Base-by-base conservation (phyloP, 2,888 invertebrate genomes). In the Mythimna albipuncta region DNA sequence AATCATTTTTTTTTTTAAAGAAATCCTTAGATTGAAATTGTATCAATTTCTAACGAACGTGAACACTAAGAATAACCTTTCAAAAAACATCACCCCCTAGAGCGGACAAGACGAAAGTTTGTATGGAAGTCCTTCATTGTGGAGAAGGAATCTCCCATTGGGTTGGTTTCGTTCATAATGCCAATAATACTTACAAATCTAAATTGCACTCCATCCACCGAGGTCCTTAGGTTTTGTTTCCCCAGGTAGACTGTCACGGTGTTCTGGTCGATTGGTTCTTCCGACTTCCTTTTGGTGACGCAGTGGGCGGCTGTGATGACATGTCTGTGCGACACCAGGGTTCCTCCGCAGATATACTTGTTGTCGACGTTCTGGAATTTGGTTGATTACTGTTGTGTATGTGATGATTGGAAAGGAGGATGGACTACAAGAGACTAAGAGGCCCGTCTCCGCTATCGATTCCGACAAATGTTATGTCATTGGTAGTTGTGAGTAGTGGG, bases 271-370 rank as follows among this genome's bases (percentile, higher is more conserved):
- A 96, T 95, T 0, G 93, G 74, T 0, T 92, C 87, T 59, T 83
- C 90, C 13, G 96, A 95, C 11, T 93, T 92, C 87, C 94, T 96
- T 69, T 92, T 89, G 0, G 97, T 97, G 70, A 97, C 97, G 89
- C 97, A 97, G 92, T 97, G 97, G 0, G 97, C 97, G 0, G 97
- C 97, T 13, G 97, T 97, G 82, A 97, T 89, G 41, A 97, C 94
- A 87, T 97, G 96, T 26, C 89, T 91, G 73, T 93, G 93, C 0
- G 97, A 94, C 6, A 97, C 95, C 38, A 97, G 93, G 0, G 97
- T 97, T 0, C 97, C 97, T 0, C 97, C 97, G 86, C 97, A 97
- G 65, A 97, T 97, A 91, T 97, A 97, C 73, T 95, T 96, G 88
- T 94, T 95, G 88, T 96, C 95, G 3, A 96, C 95, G 0, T 93